Conservation (phyloP, 2,888 invertebrate species). For the Platycnemis pennipes region DNA sequence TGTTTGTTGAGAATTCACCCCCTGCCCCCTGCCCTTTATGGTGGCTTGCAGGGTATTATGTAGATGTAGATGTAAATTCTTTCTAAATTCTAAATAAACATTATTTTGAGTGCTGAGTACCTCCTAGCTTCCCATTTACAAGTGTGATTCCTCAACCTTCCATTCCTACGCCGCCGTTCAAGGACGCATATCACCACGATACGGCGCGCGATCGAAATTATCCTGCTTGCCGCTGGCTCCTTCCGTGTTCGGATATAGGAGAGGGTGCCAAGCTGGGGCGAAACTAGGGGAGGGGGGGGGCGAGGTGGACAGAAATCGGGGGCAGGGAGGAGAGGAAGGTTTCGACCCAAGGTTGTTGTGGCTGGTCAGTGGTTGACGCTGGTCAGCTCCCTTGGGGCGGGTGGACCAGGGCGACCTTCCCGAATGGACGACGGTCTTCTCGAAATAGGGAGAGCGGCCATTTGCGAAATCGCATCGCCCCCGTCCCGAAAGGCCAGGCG, state of each 20-base stretch:
- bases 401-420: not conserved
- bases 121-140: too few species aligned
- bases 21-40: too few species aligned
- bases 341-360: slow-evolving; percentile 13
- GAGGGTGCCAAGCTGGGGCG: too few species aligned
- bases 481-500: not conserved
- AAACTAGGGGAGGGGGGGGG: not conserved
- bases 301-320: not conserved
- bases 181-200: not conserved
- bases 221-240: not conserved
- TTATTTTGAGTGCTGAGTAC: too few species aligned
- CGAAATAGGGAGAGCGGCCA: not conserved
- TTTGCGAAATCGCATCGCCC: not conserved
- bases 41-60: too few species aligned
- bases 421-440: not conserved
- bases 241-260: too few species aligned
- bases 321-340: not conserved
- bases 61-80: too few species aligned
- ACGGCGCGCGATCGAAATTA: not conserved
- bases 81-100: too few species aligned
- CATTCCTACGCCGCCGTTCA: not conserved
- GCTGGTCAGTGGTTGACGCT: slow-evolving; percentile 56
- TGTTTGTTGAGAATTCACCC: too few species aligned
- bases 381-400: not conserved
- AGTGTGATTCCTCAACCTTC: too few species aligned